Evolutionary conservation across 2,113 vertebrate species (phyloP), one percentile per base, ranked within the genome.

Genomic region (Melozone crissalis): DNA sequence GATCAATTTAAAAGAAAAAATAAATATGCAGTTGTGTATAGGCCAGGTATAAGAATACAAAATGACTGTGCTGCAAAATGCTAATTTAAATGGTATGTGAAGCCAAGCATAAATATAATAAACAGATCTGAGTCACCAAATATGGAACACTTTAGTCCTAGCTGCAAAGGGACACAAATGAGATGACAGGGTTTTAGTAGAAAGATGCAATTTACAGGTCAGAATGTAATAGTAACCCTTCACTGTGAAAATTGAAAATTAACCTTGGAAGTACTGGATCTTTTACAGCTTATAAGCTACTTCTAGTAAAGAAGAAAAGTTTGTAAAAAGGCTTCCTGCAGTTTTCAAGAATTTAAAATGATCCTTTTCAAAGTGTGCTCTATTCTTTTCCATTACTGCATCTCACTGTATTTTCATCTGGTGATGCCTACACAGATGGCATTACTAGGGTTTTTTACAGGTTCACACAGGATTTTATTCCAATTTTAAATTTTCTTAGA

Each of bases 121-220:
- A 98, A 98, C 97, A 98, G 98, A 98, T 98, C 98, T 97, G 97
- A 98, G 96, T 97, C 96, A 97, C 98, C 98, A 98, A 98, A 98
- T 98, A 98, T 97, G 98, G 98, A 98, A 97, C 79, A 89, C 91
- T 94, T 93, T 73, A 86, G 96, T 97, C 97, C 97, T 97, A 90
- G 97, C 97, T 98, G 98, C 97, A 98, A 97, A 97, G 91, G 96
- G 97, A 97, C 97, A 94, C 97, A 75, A 97, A 96, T 98, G 93
- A 98, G 98, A 98, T 98, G 98, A 98, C 97, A 97, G 97, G 97
- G 97, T 98, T 95, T 98, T 98, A 98, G 97, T 90, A 66, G 97
- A 97, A 98, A 97, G 98, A 98, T 98, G 96, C 98, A 98, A 98
- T 99, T 98, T 99, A 94, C 97, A 97, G 98, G 98, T 98, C 98